Percentiles rank a stretch among this genome's conserved stretches.
phyloP scores from a whole-genome alignment of 2,113 vertebrate species.

The Entosphenus tridentatus region DNA sequence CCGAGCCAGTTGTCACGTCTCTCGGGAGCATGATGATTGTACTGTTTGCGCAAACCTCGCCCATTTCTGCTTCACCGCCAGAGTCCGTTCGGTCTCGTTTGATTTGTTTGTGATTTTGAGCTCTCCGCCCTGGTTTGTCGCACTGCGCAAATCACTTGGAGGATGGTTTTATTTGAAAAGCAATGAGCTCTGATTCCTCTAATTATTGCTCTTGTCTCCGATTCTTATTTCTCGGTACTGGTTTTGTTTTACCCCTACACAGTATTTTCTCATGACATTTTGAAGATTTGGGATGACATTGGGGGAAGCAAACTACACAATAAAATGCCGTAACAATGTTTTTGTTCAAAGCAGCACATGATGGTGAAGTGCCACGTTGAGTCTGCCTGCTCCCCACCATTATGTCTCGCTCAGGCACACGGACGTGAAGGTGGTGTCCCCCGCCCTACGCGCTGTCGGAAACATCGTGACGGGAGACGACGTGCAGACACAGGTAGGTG shows the following conservation, averaged over 20 bases:
- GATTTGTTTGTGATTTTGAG: no score
- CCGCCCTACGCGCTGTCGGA: constrained; percentile 71
- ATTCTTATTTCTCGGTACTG: no score
- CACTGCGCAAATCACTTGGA: no score
- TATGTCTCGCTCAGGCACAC: constrained; percentile 34
- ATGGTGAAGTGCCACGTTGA: background rate
- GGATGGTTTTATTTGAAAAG: no score
- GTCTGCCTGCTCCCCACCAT: background rate
- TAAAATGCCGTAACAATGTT: background rate
- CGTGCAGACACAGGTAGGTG: constrained; percentile 74
- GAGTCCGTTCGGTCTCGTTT: no score
- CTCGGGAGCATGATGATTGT: no score
- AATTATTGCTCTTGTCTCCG: no score
- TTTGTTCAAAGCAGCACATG: background rate
- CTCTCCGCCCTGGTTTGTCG: no score
- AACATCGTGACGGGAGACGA: constrained; percentile 95
- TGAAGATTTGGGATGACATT: background rate
- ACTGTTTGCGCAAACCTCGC: no score
- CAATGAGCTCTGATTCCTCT: no score
- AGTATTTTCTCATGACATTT: background rate
- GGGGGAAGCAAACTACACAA: background rate
- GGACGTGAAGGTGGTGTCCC: constrained; percentile 92
- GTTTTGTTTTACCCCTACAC: background rate
- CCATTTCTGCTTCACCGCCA: no score
- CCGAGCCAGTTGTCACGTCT: no score